These are phyloP conservation scores for Micronycteris hirsuta DNA, from an alignment of 2,113 vertebrate species.

Conservation along the genomic window DNA sequence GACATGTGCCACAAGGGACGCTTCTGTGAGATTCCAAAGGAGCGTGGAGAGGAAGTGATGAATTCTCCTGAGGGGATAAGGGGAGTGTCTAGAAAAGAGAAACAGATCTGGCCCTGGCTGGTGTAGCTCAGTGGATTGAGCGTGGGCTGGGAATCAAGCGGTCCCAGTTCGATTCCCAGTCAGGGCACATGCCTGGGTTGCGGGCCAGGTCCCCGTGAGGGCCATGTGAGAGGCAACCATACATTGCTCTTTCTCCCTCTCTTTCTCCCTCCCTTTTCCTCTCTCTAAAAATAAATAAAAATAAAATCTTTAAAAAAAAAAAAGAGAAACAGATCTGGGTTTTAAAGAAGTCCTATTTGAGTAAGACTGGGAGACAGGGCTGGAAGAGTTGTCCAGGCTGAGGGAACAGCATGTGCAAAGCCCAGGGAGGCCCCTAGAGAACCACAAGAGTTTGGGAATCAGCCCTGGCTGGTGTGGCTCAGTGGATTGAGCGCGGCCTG, in stretches of 20 bases:
- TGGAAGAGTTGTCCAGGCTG: neutral
- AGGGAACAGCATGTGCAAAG: fast-evolving
- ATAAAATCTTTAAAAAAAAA: no score
- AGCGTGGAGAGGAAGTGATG: neutral
- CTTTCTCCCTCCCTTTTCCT: no score
- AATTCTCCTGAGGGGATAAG: neutral
- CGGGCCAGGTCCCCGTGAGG: no score
- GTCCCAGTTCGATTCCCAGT: no score
- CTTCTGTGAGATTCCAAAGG: neutral
- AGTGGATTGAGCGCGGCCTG: no score
- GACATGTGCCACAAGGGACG: neutral
- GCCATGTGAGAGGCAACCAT: no score
- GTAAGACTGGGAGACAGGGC: neutral
- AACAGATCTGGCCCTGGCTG: neutral
- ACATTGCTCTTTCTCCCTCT: no score
- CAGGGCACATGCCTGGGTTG: no score
- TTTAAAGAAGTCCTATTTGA: neutral
- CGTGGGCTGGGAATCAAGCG: no score
- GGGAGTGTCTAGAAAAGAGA: neutral
- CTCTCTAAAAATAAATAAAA: no score
- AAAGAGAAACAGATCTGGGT: neutral
- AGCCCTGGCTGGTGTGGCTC: no score
- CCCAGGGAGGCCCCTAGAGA: neutral
- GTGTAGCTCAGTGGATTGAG: no score
- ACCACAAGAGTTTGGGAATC: neutral